Evolutionary conservation across 1,140 invertebrate species (phyloP), one percentile per base, ranked within the genome.

Genomic region (Nylanderia fulva): DNA sequence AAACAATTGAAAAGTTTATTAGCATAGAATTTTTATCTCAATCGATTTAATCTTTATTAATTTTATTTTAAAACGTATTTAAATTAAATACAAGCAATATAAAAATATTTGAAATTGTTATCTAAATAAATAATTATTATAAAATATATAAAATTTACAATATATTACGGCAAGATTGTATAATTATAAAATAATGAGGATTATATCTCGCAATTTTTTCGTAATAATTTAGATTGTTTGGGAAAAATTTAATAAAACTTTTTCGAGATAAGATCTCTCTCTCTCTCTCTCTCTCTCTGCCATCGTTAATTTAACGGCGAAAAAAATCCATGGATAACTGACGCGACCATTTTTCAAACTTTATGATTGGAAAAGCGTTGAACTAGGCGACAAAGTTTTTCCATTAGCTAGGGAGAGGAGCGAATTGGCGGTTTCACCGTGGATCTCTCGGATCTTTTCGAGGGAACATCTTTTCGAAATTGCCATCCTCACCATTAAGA

Each of bases 361-460:
- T 90, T 83, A 89, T 89, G 80, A 89, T 90, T 87, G 89, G 86
- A 88, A 89, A 90, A 87, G 77, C 66, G 72, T 84, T 72, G 71
- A 84, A 85, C 85, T 85, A 79, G 66, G 61, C 76, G 84, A 87
- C 83, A 82, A 90, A 90, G 79, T 90, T 90, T 88, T 88, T 90
- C 87, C 88, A 90, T 90, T 90, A 89, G 79, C 84, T 56, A 68
- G 45, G 61, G 27, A 68, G 42, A 77, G n/a, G 60, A 63, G 83
- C 64, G 42, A 60, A 66, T 66, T 29, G 29, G 42, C 24, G 54
- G 52, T 80, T 80, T 58, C 21, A 66, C 33, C 15, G 24, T 76
- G 54, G 45, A 82, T 72, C 45, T 60, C 42, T 39, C 52, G 42
- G n/a, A 42, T 52, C 29, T 29, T 74, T 29, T 52, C 9, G 39